A percentile compares a stretch with the other conserved stretches of the same genome.
Evolutionary conservation across 2,113 vertebrate species (phyloP).

Genomic region (Pedetes capensis): DNA sequence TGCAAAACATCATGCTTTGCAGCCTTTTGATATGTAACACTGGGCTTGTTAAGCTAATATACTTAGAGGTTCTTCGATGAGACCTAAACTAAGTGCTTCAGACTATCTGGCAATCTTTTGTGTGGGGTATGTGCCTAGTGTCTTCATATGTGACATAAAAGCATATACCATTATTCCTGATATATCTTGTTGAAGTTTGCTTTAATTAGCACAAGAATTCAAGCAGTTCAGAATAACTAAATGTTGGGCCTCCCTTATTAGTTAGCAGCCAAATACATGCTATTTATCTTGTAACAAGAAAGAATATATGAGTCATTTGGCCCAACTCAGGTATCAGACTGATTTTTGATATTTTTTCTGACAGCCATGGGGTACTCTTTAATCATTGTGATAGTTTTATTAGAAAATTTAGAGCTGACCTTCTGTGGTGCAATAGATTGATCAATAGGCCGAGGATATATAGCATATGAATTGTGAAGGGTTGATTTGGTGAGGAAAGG

Average conservation of each 20-base stretch:
- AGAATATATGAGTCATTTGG: not conserved
- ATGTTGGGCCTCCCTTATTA: slow-evolving; percentile 27
- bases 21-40: slow-evolving; percentile 25
- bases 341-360: slow-evolving; percentile 37
- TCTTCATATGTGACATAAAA: slow-evolving; percentile 59
- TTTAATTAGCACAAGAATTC: slow-evolving; percentile 55
- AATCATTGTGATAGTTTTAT: slow-evolving; percentile 45
- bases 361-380: not conserved
- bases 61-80: slow-evolving; percentile 42
- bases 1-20: slow-evolving; percentile 12
- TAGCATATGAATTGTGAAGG: not conserved
- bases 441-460: not conserved
- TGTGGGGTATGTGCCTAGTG: not conserved
- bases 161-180: not conserved
- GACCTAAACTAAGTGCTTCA: slow-evolving; percentile 8
- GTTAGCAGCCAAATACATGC: slow-evolving; percentile 20
- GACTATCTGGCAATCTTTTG: slow-evolving; percentile 43
- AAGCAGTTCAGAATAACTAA: slow-evolving; percentile 55
- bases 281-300: slow-evolving; percentile 11
- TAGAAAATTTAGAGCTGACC: slow-evolving; percentile 29
- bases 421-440: not conserved
- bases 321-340: not conserved
- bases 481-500: not conserved
- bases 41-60: slow-evolving; percentile 49
- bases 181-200: slow-evolving; percentile 49